A percentile compares a stretch with the other conserved stretches of the same genome.
Evolutionary conservation across 2,113 vertebrate genomes (phyloP).

Genomic region (Myodes glareolus): DNA sequence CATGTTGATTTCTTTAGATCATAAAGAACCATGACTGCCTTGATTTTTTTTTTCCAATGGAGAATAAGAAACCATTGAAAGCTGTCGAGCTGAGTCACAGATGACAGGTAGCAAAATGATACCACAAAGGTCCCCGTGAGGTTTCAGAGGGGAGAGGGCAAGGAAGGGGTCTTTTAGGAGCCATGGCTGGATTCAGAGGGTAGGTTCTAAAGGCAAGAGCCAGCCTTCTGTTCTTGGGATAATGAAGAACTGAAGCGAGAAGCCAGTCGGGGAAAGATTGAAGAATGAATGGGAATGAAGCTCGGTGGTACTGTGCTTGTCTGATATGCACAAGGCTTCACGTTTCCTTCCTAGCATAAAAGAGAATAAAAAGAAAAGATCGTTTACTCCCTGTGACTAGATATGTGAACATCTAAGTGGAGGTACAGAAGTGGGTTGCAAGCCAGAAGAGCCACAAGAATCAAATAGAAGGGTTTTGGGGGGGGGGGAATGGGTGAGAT

Average conservation of each 20-base stretch:
- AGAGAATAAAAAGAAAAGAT: neutral
- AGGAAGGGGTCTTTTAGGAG: neutral
- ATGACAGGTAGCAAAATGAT: neutral
- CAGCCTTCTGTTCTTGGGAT: neutral
- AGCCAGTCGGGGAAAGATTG: neutral
- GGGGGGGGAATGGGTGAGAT: neutral
- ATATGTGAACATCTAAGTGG: neutral
- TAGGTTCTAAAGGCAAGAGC: neutral
- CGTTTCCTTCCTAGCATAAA: neutral
- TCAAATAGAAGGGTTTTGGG: neutral
- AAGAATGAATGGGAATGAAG: neutral
- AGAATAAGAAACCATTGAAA: conserved; percentile 1
- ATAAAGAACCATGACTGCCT: neutral
- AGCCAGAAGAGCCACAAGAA: neutral
- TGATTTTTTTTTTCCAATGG: neutral
- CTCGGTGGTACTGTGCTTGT: neutral
- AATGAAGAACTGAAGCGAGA: neutral
- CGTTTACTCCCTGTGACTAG: neutral
- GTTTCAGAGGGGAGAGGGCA: neutral
- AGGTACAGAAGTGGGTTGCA: neutral
- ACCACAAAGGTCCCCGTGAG: neutral
- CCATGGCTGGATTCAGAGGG: neutral
- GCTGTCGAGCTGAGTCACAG: conserved; percentile 19
- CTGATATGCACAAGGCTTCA: neutral
- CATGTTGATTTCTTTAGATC: neutral